Evolutionary conservation across 92 coral and sea anemone genomes (phyloP).

Genomic region (Parazoanthus swiftii): DNA sequence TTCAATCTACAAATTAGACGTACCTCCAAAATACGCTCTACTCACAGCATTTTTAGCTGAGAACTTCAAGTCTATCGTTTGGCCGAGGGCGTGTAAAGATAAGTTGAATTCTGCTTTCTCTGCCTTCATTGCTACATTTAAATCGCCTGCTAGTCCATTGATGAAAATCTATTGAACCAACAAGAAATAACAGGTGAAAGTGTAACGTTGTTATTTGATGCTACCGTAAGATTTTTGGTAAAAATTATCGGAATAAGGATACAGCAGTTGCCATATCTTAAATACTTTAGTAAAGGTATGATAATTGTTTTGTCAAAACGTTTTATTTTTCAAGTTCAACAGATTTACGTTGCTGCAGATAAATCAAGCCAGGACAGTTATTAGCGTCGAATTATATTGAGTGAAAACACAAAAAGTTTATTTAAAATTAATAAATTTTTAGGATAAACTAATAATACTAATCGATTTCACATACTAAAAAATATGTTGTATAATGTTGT

Average conservation of each 20-base stretch:
- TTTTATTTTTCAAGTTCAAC: no score
- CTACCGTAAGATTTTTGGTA: neutral
- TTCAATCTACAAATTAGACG: neutral
- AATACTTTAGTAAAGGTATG: no score
- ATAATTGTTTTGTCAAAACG: no score
- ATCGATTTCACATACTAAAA: no score
- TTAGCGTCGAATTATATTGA: no score
- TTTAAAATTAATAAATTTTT: no score
- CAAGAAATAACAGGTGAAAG: neutral
- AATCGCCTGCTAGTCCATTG: neutral
- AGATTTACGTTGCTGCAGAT: no score
- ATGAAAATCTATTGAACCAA: neutral
- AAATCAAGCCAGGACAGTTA: no score
- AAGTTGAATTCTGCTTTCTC: slow-evolving; percentile 15
- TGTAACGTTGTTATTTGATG: neutral
- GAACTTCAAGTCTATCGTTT: neutral
- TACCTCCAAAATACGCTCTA: slow-evolving; percentile 12
- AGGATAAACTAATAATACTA: no score
- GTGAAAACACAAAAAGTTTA: no score
- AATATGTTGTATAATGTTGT: no score
- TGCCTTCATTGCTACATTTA: neutral
- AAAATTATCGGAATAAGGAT: neutral
- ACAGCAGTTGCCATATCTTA: no score
- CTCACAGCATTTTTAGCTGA: slow-evolving; percentile 12
- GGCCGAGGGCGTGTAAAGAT: slow-evolving; percentile 4